Evolutionary conservation across 2,888 invertebrate genomes (phyloP).

Genomic region (Drosophila stalkeri): DNA sequence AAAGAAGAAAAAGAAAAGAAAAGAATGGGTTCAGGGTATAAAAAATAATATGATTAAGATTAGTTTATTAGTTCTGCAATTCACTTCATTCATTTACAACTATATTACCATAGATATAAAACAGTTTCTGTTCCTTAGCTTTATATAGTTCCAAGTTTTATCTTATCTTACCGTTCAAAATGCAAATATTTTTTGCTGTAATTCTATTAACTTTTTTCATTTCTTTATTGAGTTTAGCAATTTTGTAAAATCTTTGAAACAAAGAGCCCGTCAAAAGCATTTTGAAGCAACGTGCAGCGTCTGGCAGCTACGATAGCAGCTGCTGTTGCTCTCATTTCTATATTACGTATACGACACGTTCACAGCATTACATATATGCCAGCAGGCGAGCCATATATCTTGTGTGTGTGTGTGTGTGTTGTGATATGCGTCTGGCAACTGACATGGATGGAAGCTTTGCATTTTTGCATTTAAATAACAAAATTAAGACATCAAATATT

Average conservation of each 20-base stretch:
- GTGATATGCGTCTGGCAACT: conserved; percentile 49
- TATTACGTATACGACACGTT: conserved; percentile 64
- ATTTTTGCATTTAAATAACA: conserved; percentile 77
- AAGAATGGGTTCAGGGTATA: too few species aligned
- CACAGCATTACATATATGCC: conserved; percentile 31
- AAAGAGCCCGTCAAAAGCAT: conserved; percentile 20
- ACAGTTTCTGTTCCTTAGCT: background rate
- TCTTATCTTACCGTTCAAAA: background rate
- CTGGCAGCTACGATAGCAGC: conserved; percentile 21
- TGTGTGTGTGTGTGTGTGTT: conserved; percentile 9
- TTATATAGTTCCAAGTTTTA: background rate
- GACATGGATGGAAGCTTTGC: conserved; percentile 44
- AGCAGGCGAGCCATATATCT: conserved; percentile 41
- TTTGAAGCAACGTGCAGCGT: background rate
- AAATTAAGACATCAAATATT: conserved; percentile 65
- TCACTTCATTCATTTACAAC: too few species aligned
- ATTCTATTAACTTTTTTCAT: background rate
- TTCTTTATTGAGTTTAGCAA: conserved; percentile 1
- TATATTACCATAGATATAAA: background rate
- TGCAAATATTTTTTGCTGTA: background rate
- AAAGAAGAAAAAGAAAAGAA: too few species aligned
- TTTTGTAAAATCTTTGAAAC: conserved; percentile 10
- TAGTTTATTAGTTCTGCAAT: too few species aligned
- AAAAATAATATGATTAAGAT: too few species aligned
- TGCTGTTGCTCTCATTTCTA: conserved; percentile 23